These are phyloP conservation scores for Scaptodrosophila lebanonensis DNA, from an alignment of 1,140 invertebrate species.

Conservation along the genomic window DNA sequence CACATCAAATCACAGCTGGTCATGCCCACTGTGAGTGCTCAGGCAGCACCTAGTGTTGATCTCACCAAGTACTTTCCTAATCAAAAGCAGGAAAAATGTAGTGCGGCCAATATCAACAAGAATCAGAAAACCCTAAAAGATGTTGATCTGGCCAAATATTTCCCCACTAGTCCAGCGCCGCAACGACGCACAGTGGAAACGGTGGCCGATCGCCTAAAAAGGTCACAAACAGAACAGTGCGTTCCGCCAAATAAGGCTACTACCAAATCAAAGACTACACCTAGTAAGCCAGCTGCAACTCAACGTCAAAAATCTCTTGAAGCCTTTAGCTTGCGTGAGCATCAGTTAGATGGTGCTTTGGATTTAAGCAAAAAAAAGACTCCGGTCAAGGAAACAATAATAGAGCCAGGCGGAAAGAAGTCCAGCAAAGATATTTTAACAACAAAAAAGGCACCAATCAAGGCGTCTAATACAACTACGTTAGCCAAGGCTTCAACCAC, in stretches of 20 bases:
- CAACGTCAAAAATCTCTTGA: constrained; percentile 50
- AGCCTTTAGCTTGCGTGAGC: constrained; percentile 60
- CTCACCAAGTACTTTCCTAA: constrained; percentile 76
- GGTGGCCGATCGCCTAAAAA: constrained; percentile 63
- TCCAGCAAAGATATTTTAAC: too few species aligned
- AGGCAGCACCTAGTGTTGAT: constrained; percentile 52
- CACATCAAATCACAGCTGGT: constrained; percentile 65
- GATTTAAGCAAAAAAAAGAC: constrained; percentile 62
- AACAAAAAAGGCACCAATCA: constrained; percentile 2
- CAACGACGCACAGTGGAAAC: constrained; percentile 62
- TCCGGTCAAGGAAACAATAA: constrained; percentile 26
- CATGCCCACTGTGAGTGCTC: constrained; percentile 59
- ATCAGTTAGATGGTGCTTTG: constrained; percentile 69
- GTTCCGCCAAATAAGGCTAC: too few species aligned
- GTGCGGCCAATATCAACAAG: constrained; percentile 57
- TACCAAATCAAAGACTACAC: constrained; percentile 3
- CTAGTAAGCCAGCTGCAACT: constrained; percentile 37
- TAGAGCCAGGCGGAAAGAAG: constrained; percentile 14
- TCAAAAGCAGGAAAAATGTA: constrained; percentile 61
- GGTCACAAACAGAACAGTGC: constrained; percentile 57
- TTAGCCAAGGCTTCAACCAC: constrained; percentile 33
- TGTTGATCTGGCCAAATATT: constrained; percentile 71
- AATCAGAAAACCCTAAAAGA: constrained; percentile 72
- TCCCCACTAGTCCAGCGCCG: constrained; percentile 65
- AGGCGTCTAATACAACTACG: constrained; percentile 11